Conservation (phyloP, 2,797 vertebrate species). For the Tadarida brasiliensis region DNA sequence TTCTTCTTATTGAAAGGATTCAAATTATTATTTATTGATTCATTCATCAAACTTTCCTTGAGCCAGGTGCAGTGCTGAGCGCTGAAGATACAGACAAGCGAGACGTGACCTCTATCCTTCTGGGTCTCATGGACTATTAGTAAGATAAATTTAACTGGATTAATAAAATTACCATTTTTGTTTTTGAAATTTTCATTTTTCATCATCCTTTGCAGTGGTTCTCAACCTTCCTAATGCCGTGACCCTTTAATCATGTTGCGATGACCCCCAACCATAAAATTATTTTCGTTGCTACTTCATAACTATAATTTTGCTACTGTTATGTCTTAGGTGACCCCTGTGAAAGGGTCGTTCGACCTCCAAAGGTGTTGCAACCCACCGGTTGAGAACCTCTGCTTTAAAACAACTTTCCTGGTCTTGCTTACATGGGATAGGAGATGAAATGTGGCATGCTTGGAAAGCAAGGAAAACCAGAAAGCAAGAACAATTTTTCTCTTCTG, state of each 20-base stretch:
- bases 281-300: no score
- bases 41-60: background rate
- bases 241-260: no score
- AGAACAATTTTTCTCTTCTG: background rate
- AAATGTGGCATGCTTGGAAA: background rate
- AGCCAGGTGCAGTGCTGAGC: background rate
- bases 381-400: no score
- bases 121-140: background rate
- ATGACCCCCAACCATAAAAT: no score
- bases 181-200: conserved; percentile 10
- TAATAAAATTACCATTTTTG: conserved; percentile 4
- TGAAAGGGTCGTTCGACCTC: no score
- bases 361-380: no score
- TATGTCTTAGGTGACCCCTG: no score
- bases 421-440: background rate
- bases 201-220: no score
- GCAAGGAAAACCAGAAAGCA: background rate
- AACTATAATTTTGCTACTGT: no score
- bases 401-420: background rate
- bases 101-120: background rate
- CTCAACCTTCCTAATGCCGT: no score
- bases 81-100: background rate
- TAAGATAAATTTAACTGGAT: background rate
- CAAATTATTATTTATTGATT: background rate
- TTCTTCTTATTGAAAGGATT: background rate